Evolutionary conservation across 2,888 invertebrate species (phyloP), one percentile per base, ranked within the genome.

Genomic region (Ormyrus nitidulus): DNA sequence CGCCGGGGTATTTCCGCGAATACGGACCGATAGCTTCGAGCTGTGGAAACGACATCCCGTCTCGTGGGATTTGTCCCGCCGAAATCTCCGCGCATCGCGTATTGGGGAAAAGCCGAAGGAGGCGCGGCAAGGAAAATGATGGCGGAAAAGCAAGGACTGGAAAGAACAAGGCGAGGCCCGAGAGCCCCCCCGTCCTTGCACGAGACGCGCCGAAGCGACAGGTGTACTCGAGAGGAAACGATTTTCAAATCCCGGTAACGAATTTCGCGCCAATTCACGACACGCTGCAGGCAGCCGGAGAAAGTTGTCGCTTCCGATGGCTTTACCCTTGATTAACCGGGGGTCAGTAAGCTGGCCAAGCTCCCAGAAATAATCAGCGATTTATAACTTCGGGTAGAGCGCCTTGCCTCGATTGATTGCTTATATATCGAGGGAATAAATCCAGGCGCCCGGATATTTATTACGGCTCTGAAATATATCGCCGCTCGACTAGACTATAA

Each of bases 21-120:
- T 84, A 73, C 79, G 81, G 82, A 85, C 79, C 84, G 85, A 85
- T 85, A 85, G 84, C 81, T 82, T 65, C 65, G 76, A 81, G 81
- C 83, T 83, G 80, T 84, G 83, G 82, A 85, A 85, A 85, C 85
- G 85, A 87, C 85, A 81, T 84, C 83, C 84, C 81, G 82, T 81
- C 87, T 82, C 84, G 54, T 48, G 85, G 84, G 87, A 85, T 83
- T 78, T 85, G 84, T 85, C 80, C 78, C 77, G 75, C 44, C 49
- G 62, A 66, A 76, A 80, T 76, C 76, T 76, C 71, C 61, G 80
- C 54, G 80, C 72, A 66, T 66, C 56, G 64, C 34, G 34, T 61
- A 56, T 59, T 68, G 9, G 13, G 19, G 19, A 19, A 56, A 62
- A 51, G 5, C 34, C 34, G 58, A 65, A 49, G n/a, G 70, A 56